These are phyloP conservation scores for Caiman crocodilus DNA, from an alignment of 2,797 vertebrate genomes.

Conservation along the genomic window DNA sequence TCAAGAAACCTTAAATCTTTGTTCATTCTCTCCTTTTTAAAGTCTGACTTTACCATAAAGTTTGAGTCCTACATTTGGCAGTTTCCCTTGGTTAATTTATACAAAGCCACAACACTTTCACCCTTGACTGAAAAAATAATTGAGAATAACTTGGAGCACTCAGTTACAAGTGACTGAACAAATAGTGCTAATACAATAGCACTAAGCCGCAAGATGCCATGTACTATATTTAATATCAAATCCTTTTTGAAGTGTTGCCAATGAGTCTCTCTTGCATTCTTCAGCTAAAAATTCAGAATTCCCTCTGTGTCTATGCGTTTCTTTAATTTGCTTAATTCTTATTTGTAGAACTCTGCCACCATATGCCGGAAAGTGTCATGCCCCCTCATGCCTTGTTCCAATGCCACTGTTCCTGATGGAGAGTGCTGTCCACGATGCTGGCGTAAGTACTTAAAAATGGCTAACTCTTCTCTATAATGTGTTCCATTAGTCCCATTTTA, in stretches of 20 bases:
- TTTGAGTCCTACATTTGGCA: background rate
- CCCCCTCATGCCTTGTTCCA: conserved; percentile 94
- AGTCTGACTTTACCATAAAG: conserved; percentile 18
- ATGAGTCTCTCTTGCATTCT: background rate
- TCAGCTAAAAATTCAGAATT: background rate
- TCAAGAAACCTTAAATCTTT: conserved; percentile 30
- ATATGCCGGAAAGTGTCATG: conserved; percentile 97
- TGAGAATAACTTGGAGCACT: background rate
- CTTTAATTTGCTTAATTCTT: conserved; percentile 21
- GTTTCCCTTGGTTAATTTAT: conserved; percentile 22
- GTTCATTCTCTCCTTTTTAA: conserved; percentile 34
- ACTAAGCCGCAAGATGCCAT: background rate
- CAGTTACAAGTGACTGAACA: background rate
- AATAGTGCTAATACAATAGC: background rate
- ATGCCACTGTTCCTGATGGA: conserved; percentile 95
- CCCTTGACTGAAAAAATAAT: background rate
- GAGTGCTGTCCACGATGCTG: conserved; percentile 97
- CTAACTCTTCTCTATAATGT: background rate
- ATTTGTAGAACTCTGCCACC: conserved; percentile 91
- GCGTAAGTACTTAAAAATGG: conserved; percentile 85
- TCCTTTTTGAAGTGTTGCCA: background rate
- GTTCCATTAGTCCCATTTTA: background rate
- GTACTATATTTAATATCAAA: background rate
- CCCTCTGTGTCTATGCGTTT: too few relatives aligned
- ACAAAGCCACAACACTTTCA: background rate